These are phyloP conservation scores for Phaenicophaeus curvirostris DNA, from an alignment of 2,797 vertebrate genomes.

Conservation along the genomic window DNA sequence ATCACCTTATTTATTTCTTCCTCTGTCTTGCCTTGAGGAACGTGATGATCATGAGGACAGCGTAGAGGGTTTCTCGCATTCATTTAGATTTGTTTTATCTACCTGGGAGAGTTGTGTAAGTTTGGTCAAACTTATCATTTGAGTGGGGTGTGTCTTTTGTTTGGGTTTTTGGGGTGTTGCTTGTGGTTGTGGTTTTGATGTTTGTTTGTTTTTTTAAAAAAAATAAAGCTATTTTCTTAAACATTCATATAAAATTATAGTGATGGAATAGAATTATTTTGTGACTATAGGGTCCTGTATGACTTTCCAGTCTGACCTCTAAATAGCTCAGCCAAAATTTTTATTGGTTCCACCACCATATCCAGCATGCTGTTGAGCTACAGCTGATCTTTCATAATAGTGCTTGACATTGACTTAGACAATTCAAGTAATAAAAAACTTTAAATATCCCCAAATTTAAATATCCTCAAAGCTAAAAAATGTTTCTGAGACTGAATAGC, in stretches of 20 bases:
- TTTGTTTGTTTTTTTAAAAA: not conserved
- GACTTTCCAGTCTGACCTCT: not conserved
- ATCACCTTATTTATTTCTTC: constrained; percentile 1
- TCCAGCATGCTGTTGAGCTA: fast-evolving
- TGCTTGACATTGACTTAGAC: not conserved
- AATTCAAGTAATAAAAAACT: not conserved
- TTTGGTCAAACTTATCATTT: not conserved
- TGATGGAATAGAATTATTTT: not conserved
- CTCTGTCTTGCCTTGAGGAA: not conserved
- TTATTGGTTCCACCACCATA: not conserved
- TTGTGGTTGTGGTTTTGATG: too few species aligned
- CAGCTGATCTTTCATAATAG: fast-evolving
- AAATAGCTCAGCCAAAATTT: not conserved
- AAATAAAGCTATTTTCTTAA: not conserved
- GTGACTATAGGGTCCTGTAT: fast-evolving
- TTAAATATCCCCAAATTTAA: not conserved
- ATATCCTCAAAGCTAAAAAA: not conserved
- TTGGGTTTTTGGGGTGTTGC: too few species aligned
- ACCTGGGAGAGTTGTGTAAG: not conserved
- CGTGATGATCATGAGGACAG: not conserved
- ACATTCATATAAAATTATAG: fast-evolving
- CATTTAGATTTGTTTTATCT: not conserved
- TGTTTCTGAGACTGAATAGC: not conserved
- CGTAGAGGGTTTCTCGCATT: not conserved
- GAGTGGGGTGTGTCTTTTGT: too few species aligned